Conservation (phyloP, 2,888 invertebrate species). For the Lottia scabra region DNA sequence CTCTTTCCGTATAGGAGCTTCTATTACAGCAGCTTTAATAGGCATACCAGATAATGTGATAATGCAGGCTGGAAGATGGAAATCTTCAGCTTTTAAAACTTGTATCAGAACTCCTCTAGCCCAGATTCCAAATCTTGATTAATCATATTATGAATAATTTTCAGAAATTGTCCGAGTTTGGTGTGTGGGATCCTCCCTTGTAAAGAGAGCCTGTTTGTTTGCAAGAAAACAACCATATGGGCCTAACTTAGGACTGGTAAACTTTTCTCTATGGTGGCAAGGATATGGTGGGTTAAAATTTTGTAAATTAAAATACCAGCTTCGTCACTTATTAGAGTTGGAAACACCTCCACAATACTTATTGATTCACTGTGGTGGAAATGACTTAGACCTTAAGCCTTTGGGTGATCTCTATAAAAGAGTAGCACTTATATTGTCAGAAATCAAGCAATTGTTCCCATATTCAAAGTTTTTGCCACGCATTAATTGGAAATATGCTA, state of each 20-base stretch:
- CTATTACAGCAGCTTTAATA: neutral
- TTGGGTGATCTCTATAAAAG: too few species aligned
- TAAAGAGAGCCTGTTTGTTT: too few species aligned
- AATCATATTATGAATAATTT: too few species aligned
- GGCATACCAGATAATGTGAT: neutral
- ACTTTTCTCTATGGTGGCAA: neutral
- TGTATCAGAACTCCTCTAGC: neutral
- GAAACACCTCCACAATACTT: neutral
- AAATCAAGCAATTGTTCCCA: neutral
- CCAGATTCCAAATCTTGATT: too few species aligned
- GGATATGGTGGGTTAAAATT: neutral
- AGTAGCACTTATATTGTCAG: too few species aligned
- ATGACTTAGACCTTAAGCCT: too few species aligned
- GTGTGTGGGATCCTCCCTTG: too few species aligned
- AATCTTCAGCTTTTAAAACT: neutral
- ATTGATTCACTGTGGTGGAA: neutral
- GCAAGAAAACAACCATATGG: neutral
- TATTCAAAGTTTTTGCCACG: neutral
- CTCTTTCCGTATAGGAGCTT: slow-evolving; percentile 2
- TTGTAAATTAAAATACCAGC: neutral
- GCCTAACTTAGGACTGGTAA: neutral
- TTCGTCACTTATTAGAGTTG: neutral
- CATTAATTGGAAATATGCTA: neutral
- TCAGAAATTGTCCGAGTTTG: too few species aligned
- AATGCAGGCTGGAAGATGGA: neutral